Conservation (phyloP, 2,888 invertebrate species). For the Emmelina monodactyla region DNA sequence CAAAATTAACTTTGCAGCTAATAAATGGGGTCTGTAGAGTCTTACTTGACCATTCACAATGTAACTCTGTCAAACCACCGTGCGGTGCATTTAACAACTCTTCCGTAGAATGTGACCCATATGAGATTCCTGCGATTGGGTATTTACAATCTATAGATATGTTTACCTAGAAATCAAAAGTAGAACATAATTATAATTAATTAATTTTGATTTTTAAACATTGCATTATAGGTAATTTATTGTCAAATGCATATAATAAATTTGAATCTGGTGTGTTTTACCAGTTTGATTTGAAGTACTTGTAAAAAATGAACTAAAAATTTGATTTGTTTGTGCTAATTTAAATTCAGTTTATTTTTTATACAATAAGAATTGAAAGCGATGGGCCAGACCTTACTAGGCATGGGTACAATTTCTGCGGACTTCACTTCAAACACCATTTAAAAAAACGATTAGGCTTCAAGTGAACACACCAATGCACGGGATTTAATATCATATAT, state of each 20-base stretch:
- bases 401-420: too few relatives aligned
- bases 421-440: neutral
- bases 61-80: constrained; percentile 41
- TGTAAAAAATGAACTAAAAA: neutral
- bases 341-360: neutral
- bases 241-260: neutral
- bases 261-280: neutral
- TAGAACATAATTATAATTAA: too few relatives aligned
- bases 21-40: constrained; percentile 47
- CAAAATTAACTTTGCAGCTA: constrained; percentile 50
- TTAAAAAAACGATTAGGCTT: neutral
- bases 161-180: constrained; percentile 40
- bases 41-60: constrained; percentile 43
- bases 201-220: constrained; percentile 8
- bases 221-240: neutral
- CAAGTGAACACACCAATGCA: neutral
- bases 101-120: constrained; percentile 33
- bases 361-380: too few relatives aligned
- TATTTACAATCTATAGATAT: constrained; percentile 43
- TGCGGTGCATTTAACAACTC: constrained; percentile 52
- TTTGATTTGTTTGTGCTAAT: too few relatives aligned
- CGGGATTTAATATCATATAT: neutral
- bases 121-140: constrained; percentile 41
- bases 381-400: too few relatives aligned
- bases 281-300: neutral